These are phyloP conservation scores for Acronicta alni DNA, from an alignment of 2,888 invertebrate species.

Conservation along the genomic window DNA sequence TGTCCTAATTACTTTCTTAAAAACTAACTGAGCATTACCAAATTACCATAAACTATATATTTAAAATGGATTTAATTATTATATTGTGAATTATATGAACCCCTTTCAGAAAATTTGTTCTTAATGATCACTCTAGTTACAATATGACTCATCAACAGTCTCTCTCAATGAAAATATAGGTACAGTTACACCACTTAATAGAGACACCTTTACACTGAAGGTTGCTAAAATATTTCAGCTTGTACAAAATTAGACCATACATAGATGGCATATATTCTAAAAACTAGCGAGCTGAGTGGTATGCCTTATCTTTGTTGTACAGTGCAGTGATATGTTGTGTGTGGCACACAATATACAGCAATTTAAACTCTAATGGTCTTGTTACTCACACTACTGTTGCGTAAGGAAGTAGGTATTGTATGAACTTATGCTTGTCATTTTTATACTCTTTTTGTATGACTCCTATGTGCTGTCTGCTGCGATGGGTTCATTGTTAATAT, in stretches of 20 bases:
- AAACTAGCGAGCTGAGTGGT: neutral
- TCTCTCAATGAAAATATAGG: conserved; percentile 16
- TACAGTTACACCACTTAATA: conserved; percentile 1
- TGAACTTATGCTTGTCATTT: neutral
- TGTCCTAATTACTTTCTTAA: too few relatives aligned
- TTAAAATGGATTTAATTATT: too few relatives aligned
- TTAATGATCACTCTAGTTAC: conserved; percentile 13
- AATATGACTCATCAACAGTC: conserved; percentile 25
- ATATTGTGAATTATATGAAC: too few relatives aligned
- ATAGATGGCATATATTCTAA: conserved; percentile 20
- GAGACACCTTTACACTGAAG: conserved; percentile 33
- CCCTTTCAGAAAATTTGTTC: conserved; percentile 6
- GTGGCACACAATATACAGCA: conserved; percentile 25
- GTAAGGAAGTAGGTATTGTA: neutral
- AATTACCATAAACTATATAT: too few relatives aligned
- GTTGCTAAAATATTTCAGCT: conserved; percentile 21
- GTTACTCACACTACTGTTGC: conserved; percentile 4
- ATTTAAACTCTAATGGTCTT: conserved; percentile 20
- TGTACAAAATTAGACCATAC: conserved; percentile 32
- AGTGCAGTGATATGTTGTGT: conserved; percentile 16
- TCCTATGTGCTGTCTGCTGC: too few relatives aligned
- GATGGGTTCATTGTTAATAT: neutral
- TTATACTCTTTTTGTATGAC: neutral
- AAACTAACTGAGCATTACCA: too few relatives aligned
- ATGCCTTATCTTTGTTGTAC: conserved; percentile 14